Base-by-base conservation (phyloP, 2,797 vertebrate species). In the Kryptopterus vitreolus region DNA sequence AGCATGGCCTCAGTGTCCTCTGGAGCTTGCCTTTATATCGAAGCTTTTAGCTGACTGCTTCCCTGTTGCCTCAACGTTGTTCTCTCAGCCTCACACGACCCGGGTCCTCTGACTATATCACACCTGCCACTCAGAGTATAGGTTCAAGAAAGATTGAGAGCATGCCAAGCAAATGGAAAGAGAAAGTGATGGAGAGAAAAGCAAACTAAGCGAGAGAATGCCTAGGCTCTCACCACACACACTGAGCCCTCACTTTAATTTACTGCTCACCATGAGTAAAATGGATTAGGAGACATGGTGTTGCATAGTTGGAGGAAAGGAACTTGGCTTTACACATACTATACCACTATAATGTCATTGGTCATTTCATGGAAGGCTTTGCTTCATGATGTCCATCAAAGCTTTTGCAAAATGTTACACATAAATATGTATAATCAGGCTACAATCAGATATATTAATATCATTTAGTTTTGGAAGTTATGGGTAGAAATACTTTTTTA, bases 21-120 rank as follows among this genome's bases (percentile, higher is more conserved):
- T 90, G 84, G 91, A 83, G 80, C 71, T 81, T 81, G 82, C 52
- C 69, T 84, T 86, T 85, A 90, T 92, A 92, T 88, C 90, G 80
- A 81, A 83, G 82, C 87, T 82, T 88, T 88, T 89, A 85, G 86
- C 83, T 87, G 77, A 75, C 78, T 79, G 81, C 79, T 82, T 84
- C 68, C 82, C 83, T 74, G 81, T 83, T 77, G 68, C 74, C 63
- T 71, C 43, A n/a, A 78, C 48, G 22, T 58, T 71, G 77, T 81
- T 82, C 78, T 81, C 81, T 82, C 73, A 63, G 76, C 74, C 77
- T 81, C 66, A 77, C 82, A 71, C 57, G 71, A 65, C 76, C 85
- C 83, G 11, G 88, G 82, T 85, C 86, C 87, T 91, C 87, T 88
- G 85, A 86, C 91, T 85, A 89, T 89, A 89, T 91, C 87, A 5